A percentile compares a stretch with the other conserved stretches of the same genome.
Evolutionary conservation across 2,888 invertebrate genomes (phyloP).

Genomic region (Syritta pipiens): DNA sequence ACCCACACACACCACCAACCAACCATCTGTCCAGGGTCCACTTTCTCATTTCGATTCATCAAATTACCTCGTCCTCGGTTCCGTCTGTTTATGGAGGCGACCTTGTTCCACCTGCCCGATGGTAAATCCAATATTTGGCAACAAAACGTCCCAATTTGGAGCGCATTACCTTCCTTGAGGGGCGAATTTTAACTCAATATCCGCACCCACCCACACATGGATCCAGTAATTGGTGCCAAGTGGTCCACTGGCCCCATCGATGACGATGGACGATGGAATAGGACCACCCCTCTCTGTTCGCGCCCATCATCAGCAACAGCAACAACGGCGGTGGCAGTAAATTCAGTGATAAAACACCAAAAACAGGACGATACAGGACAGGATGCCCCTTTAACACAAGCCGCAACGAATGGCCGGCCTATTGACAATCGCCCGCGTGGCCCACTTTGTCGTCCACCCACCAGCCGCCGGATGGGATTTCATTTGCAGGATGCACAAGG

Average conservation of each 20-base stretch:
- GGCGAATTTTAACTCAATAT: constrained; percentile 12
- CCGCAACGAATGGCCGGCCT: constrained; percentile 24
- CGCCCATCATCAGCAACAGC: constrained; percentile 3
- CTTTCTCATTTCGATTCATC: background rate
- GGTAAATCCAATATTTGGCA: constrained; percentile 43
- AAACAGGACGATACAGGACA: constrained; percentile 30
- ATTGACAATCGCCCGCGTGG: constrained; percentile 22
- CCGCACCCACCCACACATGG: constrained; percentile 15
- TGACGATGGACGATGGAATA: constrained; percentile 27
- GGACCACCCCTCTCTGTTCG: background rate
- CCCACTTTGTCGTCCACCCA: background rate
- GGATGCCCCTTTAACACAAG: constrained; percentile 50
- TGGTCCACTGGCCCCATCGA: constrained; percentile 31
- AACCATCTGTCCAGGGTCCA: background rate
- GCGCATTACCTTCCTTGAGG: constrained; percentile 18
- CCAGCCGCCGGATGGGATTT: constrained; percentile 35
- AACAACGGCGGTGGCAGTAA: constrained; percentile 28
- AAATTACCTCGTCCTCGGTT: background rate
- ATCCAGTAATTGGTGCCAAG: constrained; percentile 49
- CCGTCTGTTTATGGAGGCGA: background rate
- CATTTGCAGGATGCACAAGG: constrained; percentile 47
- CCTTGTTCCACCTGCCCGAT: constrained; percentile 22
- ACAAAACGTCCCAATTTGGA: constrained; percentile 38
- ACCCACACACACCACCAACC: too few species aligned
- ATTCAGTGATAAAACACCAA: constrained; percentile 61